Conservation (phyloP, 35 echinoderm and acorn worm genomes). For the Eucidaris tribuloides region DNA sequence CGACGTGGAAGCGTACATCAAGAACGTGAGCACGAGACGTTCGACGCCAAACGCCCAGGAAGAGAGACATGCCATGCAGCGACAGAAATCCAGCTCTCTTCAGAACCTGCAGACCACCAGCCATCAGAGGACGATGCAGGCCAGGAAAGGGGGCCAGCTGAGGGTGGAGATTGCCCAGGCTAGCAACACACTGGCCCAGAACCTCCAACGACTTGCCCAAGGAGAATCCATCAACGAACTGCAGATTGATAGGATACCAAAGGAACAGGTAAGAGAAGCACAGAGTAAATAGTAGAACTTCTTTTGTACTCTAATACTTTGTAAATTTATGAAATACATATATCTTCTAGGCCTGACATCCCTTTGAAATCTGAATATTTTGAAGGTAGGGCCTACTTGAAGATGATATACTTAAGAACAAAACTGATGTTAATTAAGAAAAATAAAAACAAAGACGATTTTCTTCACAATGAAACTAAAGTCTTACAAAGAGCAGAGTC, state of each 20-base stretch:
- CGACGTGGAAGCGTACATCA: conserved; percentile 54
- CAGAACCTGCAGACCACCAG: conserved; percentile 30
- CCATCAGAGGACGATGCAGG: not conserved
- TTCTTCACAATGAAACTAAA: too few relatives aligned
- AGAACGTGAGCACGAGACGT: conserved; percentile 10
- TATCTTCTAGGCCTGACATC: too few relatives aligned
- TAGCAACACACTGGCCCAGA: conserved; percentile 54
- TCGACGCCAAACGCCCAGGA: not conserved
- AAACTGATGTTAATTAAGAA: too few relatives aligned
- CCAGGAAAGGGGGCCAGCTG: not conserved
- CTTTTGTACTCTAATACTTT: not conserved
- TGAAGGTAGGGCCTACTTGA: too few relatives aligned
- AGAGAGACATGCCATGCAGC: conserved; percentile 18
- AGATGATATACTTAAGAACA: too few relatives aligned
- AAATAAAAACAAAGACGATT: too few relatives aligned
- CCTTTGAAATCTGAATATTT: too few relatives aligned
- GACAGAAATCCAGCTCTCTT: conserved; percentile 17
- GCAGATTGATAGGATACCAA: conserved; percentile 56
- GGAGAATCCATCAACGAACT: conserved; percentile 34
- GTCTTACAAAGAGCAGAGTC: too few relatives aligned
- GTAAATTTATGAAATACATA: too few relatives aligned
- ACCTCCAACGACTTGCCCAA: conserved; percentile 47
- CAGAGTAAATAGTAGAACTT: not conserved
- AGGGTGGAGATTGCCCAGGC: conserved; percentile 53
- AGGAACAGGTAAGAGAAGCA: conserved; percentile 63